Evolutionary conservation across 2,888 invertebrate species (phyloP).

Genomic region (Drosophila leonis): DNA sequence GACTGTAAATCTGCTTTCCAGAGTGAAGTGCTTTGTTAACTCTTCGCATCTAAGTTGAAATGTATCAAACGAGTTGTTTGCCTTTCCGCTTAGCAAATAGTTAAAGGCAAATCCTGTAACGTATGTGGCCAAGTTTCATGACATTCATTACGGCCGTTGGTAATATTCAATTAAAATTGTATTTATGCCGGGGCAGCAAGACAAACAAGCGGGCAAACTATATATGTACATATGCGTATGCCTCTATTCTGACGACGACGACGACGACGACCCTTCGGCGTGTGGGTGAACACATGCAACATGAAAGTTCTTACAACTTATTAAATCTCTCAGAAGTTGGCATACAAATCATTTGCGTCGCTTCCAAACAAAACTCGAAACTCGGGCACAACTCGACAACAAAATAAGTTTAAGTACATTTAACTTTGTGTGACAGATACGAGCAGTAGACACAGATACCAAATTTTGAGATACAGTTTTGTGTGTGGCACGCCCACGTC

Average conservation of each 20-base stretch:
- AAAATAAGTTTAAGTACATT: slow-evolving; percentile 73
- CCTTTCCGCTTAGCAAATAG: slow-evolving; percentile 32
- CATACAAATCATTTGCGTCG: slow-evolving; percentile 55
- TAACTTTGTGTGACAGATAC: slow-evolving; percentile 58
- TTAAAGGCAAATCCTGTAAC: slow-evolving; percentile 22
- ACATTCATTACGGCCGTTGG: slow-evolving; percentile 40
- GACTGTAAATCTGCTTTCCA: background rate
- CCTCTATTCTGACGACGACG: slow-evolving; percentile 4
- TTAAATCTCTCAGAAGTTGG: slow-evolving; percentile 65
- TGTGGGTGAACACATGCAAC: slow-evolving; percentile 19
- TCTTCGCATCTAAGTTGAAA: slow-evolving; percentile 1
- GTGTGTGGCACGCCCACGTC: slow-evolving; percentile 28
- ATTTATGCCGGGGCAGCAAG: slow-evolving; percentile 57
- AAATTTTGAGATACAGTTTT: slow-evolving; percentile 37
- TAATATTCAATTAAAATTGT: slow-evolving; percentile 64
- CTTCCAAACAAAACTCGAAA: slow-evolving; percentile 30
- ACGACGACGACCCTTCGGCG: slow-evolving; percentile 26
- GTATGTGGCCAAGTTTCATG: slow-evolving; percentile 28
- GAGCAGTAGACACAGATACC: slow-evolving; percentile 27
- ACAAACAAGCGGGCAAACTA: slow-evolving; percentile 53
- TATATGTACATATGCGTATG: background rate
- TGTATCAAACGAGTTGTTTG: slow-evolving; percentile 16
- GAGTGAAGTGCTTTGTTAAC: background rate
- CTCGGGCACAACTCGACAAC: slow-evolving; percentile 62
- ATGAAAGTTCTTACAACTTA: slow-evolving; percentile 58